A percentile compares a stretch with the other conserved stretches of the same genome.
phyloP scores from a whole-genome alignment of 2,888 invertebrate species.

The Agrotis puta region DNA sequence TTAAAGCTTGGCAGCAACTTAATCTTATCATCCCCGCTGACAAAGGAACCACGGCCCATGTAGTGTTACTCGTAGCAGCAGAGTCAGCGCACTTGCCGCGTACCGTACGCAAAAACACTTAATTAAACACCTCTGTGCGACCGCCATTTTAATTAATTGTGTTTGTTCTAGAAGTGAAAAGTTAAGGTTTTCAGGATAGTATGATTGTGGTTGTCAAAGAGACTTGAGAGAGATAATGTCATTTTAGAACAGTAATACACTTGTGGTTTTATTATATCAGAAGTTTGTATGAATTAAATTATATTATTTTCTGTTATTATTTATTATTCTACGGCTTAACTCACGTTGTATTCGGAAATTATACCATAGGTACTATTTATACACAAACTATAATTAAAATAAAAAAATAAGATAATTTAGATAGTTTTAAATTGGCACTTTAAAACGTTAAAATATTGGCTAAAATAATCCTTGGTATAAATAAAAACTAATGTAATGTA shows the following conservation, averaged over 20 bases:
- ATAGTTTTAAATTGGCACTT: too few relatives aligned
- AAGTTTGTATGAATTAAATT: too few relatives aligned
- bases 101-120: slow-evolving; percentile 69
- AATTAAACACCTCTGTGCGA: slow-evolving; percentile 68
- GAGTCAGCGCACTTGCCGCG: slow-evolving; percentile 52
- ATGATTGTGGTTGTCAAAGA: neutral
- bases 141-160: slow-evolving; percentile 57
- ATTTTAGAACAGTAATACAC: neutral
- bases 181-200: neutral
- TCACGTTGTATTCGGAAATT: too few relatives aligned
- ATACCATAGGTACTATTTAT: too few relatives aligned
- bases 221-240: neutral
- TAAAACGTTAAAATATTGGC: too few relatives aligned
- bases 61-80: slow-evolving; percentile 50
- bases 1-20: too few relatives aligned
- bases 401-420: too few relatives aligned
- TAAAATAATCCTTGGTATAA: too few relatives aligned
- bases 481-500: too few relatives aligned
- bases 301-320: too few relatives aligned
- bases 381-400: too few relatives aligned
- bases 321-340: too few relatives aligned
- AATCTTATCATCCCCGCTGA: slow-evolving; percentile 49
- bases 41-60: slow-evolving; percentile 44
- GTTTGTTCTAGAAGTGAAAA: slow-evolving; percentile 44
- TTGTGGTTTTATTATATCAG: neutral